Conservation (phyloP, 2,888 invertebrate genomes). For the Xylota sylvarum region DNA sequence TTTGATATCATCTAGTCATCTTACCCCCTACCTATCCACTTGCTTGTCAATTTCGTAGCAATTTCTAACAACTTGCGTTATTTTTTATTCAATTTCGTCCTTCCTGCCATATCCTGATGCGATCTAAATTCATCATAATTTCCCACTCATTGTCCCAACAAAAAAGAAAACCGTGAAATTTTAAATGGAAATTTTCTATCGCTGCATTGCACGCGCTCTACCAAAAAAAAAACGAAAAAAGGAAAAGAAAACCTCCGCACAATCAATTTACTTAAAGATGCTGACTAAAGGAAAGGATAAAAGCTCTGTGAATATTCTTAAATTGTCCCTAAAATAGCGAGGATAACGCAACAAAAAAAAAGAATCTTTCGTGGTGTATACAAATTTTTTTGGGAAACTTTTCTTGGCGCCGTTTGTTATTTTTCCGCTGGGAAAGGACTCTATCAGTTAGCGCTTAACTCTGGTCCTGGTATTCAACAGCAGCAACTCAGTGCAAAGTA, state of each 20-base stretch:
- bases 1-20: no score
- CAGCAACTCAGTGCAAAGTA: conserved; percentile 42
- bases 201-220: conserved; percentile 9
- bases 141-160: conserved; percentile 22
- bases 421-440: conserved; percentile 46
- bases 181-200: conserved; percentile 58
- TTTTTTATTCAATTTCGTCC: conserved; percentile 32
- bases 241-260: conserved; percentile 19
- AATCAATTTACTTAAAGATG: conserved; percentile 31
- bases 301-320: conserved; percentile 57
- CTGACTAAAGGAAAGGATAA: conserved; percentile 45
- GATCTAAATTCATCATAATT: conserved; percentile 52
- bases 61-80: conserved; percentile 26
- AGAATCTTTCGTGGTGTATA: conserved; percentile 20
- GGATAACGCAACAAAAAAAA: conserved; percentile 37
- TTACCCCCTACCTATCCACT: no score
- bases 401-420: conserved; percentile 39
- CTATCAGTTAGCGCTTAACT: conserved; percentile 72
- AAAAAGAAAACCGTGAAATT: conserved; percentile 17
- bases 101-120: not conserved
- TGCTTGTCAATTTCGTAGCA: conserved; percentile 12
- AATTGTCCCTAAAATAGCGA: conserved; percentile 64
- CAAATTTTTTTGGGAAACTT: conserved; percentile 53
- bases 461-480: conserved; percentile 9
- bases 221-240: conserved; percentile 8